Base-by-base conservation (phyloP, 2,797 vertebrate species). In the Rhadinocentrus ornatus region DNA sequence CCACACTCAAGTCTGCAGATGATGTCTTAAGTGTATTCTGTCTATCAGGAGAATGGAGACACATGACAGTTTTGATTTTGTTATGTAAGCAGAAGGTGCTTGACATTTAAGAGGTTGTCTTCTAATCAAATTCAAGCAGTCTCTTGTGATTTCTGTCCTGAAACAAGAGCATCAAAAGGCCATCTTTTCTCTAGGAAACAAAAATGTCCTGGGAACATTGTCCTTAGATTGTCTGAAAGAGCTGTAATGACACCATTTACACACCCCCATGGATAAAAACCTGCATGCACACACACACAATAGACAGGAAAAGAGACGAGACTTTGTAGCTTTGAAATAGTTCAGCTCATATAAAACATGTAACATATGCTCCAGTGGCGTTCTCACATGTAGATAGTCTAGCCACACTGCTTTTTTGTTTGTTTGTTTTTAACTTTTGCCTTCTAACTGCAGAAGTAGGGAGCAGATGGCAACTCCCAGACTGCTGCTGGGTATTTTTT, bases 21-120 rank as follows among this genome's bases (percentile, higher is more conserved):
- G 59, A 48, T 71, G 46, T 26, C 46, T 69, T 70, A 8, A n/a
- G 44, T n/a, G 34, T 41, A 3, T 62, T 62, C 16, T 65, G 39
- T 66, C 56, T 52, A 3, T 63, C 53, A 63, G 74, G 44, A 62
- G 29, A 41, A 64, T 0, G 34, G 16, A 73, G 61, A 71, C 41
- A 32, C 27, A 62, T 62, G 68, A 26, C 13, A 62, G 69, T 15
- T 79, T 74, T 67, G 67, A 86, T 84, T 80, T 22, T 57, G 6
- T 87, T 81, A 71, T 64, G 32, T 70, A 61, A 65, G 67, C 65
- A 52, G 46, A 59, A 37, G 56, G 75, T 69, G 75, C 59, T 80
- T 84, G 77, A 81, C 69, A 76, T 88, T 88, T 67, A 57, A 75
- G 71, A 67, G 52, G 78, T 55, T 35, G 55, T 27, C 62, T 66